These are phyloP conservation scores for Larimichthys polyactis DNA, from an alignment of 2,113 vertebrate genomes.

Conservation along the genomic window DNA sequence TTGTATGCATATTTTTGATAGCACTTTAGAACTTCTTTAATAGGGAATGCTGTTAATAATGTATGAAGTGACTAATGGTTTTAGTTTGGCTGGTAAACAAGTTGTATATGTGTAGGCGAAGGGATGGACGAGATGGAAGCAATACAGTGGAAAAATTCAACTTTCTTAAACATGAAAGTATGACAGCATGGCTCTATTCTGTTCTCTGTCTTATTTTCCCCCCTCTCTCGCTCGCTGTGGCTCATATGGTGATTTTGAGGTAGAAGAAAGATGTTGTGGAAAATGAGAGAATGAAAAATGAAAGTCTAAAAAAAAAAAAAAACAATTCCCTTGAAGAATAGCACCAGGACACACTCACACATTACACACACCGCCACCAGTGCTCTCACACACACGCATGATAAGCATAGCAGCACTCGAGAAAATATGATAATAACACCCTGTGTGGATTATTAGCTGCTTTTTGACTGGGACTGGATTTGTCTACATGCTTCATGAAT, in stretches of 20 bases:
- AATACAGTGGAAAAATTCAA: background rate
- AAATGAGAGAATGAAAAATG: background rate
- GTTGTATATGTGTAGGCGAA: background rate
- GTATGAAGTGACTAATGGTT: background rate
- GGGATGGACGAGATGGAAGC: too few relatives aligned
- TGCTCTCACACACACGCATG: background rate
- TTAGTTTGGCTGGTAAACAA: background rate
- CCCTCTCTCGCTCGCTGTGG: background rate
- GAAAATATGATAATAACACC: constrained; percentile 27
- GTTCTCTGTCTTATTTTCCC: too few relatives aligned
- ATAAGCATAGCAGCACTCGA: background rate
- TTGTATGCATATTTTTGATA: background rate
- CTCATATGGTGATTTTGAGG: constrained; percentile 16
- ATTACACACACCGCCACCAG: background rate
- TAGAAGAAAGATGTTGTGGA: background rate
- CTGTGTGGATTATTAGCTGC: constrained; percentile 57
- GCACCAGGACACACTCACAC: background rate
- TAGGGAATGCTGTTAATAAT: background rate
- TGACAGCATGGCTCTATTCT: background rate
- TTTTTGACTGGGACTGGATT: constrained; percentile 34
- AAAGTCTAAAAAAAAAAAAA: constrained; percentile 18
- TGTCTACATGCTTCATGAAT: constrained; percentile 21
- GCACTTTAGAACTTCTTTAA: background rate
- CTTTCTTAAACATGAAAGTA: background rate
- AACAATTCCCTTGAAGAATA: constrained; percentile 5